phyloP scores from a whole-genome alignment of 2,113 vertebrate species.

The Otus sunia region DNA sequence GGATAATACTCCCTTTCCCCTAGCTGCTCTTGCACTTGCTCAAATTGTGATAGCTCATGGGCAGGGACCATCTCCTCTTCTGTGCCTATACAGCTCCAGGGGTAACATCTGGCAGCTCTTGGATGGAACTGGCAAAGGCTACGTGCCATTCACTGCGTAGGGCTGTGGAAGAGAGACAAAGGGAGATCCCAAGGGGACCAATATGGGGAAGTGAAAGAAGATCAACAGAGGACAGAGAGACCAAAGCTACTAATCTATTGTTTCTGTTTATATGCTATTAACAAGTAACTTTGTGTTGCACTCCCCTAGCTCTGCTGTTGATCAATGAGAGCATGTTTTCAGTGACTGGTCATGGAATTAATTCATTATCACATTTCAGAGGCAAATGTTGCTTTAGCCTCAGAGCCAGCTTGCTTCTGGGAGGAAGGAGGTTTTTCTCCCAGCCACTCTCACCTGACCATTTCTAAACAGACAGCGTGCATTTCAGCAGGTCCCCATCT shows the following conservation, averaged over 20 bases:
- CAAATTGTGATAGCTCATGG: neutral
- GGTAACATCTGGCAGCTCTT: neutral
- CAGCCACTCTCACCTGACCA: neutral
- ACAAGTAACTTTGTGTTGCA: neutral
- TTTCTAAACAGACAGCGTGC: neutral
- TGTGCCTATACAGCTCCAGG: neutral
- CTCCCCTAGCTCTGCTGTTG: neutral
- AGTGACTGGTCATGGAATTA: neutral
- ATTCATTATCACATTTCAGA: neutral
- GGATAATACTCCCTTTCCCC: neutral
- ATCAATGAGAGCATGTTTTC: neutral
- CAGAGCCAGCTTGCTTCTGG: neutral
- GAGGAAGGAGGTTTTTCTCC: neutral
- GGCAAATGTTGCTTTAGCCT: neutral
- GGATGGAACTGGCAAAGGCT: neutral
- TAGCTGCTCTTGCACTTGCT: neutral
- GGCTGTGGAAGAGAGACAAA: neutral
- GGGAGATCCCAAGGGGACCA: neutral
- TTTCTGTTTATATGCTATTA: neutral
- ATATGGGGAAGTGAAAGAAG: neutral
- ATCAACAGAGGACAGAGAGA: neutral
- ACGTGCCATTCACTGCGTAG: neutral
- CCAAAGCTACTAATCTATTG: neutral
- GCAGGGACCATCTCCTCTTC: neutral
- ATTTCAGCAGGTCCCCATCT: neutral